phyloP scores from a whole-genome alignment of 2,113 vertebrate species.

The Epinephelus lanceolatus region DNA sequence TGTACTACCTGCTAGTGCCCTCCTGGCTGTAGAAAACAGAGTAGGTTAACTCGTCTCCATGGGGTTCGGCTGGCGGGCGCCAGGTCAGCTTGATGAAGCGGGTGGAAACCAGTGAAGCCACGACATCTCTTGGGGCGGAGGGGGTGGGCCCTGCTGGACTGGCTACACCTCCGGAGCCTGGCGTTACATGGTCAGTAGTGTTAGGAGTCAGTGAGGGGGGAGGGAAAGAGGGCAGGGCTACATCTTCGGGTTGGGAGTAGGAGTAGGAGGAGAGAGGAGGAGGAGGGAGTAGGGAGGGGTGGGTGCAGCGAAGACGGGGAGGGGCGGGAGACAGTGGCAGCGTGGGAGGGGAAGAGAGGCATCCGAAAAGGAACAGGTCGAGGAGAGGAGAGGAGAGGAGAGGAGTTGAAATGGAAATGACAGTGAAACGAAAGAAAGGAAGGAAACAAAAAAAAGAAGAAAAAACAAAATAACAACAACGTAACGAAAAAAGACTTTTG shows the following conservation, averaged over 20 bases:
- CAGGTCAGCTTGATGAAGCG: conserved; percentile 99
- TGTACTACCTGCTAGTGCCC: conserved; percentile 89
- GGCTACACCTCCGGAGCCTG: conserved; percentile 88
- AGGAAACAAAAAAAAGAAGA: conserved; percentile 89
- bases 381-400: conserved; percentile 50
- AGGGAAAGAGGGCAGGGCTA: conserved; percentile 95
- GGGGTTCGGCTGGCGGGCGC: conserved; percentile 93
- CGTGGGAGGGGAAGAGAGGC: conserved; percentile 26
- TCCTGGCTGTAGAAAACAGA: conserved; percentile 97
- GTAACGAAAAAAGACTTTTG: conserved; percentile 82
- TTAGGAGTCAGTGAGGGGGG: conserved; percentile 99
- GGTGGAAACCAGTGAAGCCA: conserved; percentile 97
- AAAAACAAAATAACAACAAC: conserved; percentile 90
- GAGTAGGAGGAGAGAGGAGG: conserved; percentile 10
- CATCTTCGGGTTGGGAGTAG: conserved; percentile 86
- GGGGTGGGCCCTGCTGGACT: conserved; percentile 90
- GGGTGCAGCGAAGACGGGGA: conserved; percentile 15
- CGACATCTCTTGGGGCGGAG: conserved; percentile 94
- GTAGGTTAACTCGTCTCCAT: conserved; percentile 96
- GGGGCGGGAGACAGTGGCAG: conserved; percentile 50
- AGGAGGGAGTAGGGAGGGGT: conserved; percentile 1
- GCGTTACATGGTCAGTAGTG: conserved; percentile 99
- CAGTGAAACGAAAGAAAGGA: conserved; percentile 79
- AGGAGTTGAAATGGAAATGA: conserved; percentile 78
- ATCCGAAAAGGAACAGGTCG: conserved; percentile 51